Percentiles rank a stretch among this genome's conserved stretches.
These are phyloP conservation scores for Acanthis flammea DNA, from an alignment of 2,797 vertebrate genomes.

Conservation along the genomic window DNA sequence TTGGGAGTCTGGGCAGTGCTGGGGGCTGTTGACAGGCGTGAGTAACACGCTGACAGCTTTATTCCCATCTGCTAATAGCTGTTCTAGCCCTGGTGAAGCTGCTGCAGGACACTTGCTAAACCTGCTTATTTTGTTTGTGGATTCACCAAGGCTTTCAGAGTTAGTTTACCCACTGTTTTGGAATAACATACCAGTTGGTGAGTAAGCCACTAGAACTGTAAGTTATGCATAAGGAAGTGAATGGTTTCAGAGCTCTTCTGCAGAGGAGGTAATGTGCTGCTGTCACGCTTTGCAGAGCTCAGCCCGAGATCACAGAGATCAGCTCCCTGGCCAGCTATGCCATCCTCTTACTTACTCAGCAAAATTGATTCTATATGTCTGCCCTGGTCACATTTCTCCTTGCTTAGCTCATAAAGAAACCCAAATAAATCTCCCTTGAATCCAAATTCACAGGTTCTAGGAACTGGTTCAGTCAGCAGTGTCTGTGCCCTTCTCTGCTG, in stretches of 20 bases:
- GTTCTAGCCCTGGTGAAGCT: background rate
- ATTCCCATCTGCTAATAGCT: background rate
- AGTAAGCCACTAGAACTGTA: background rate
- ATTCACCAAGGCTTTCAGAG: background rate
- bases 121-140: background rate
- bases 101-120: background rate
- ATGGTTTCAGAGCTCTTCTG: background rate
- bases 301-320: background rate
- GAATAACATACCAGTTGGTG: background rate
- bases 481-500: background rate
- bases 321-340: background rate
- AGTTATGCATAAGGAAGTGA: background rate
- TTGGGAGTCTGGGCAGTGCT: background rate
- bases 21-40: background rate
- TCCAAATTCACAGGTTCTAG: background rate
- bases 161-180: background rate
- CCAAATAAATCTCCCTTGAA: background rate
- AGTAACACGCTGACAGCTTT: rapidly evolving
- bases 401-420: background rate
- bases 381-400: background rate
- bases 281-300: background rate
- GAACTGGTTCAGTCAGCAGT: background rate
- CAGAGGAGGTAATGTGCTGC: background rate
- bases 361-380: background rate
- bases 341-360: background rate